Evolutionary conservation across 2,888 invertebrate genomes (phyloP), one percentile per base, ranked within the genome.

Genomic region (Calameuta idolon): DNA sequence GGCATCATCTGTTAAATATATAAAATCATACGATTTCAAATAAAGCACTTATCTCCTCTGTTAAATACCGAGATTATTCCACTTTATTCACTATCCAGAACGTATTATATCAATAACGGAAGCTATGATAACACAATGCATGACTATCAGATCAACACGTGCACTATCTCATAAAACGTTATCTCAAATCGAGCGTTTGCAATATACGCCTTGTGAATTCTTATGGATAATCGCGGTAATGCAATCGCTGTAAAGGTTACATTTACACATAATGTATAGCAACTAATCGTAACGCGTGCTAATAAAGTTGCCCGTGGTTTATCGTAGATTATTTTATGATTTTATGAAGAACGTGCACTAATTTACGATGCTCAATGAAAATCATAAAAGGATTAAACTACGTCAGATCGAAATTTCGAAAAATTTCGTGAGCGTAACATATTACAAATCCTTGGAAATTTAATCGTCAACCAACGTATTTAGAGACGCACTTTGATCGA

Each of bases 1-100:
- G n/a, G 77, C 68, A 5, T 85, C 78, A 15, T 85, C 89, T 90
- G 77, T 30, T 81, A 85, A 55, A 55, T 2, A 23, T 2, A 55
- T 55, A 55, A 55, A 55, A 55, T 15, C 1, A 55, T 40, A 5
- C 23, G 2, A 9, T 15, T 55, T 55, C 9, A 55, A 55, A 23
- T 23, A 23, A 55, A 55, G 23, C 23, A 23, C 9, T 55, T 55
- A 55, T 55, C 23, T 55, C 23, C 5, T 55, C 9, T 55, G 55
- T 55, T 23, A 55, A 55, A 23, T 23, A 55, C 23, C 23, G 9
- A 23, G 55, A 55, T 55, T 23, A 55, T 55, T 55, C 1, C 55
- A 55, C 23, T 55, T 55, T 55, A 55, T 55, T 0, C 23, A 55
- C 55, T 55, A 23, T 9, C 15, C 23, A 2, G 55, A 55, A 23